Base-by-base conservation (phyloP, 1,140 invertebrate genomes). In the Megalonaias nervosa region DNA sequence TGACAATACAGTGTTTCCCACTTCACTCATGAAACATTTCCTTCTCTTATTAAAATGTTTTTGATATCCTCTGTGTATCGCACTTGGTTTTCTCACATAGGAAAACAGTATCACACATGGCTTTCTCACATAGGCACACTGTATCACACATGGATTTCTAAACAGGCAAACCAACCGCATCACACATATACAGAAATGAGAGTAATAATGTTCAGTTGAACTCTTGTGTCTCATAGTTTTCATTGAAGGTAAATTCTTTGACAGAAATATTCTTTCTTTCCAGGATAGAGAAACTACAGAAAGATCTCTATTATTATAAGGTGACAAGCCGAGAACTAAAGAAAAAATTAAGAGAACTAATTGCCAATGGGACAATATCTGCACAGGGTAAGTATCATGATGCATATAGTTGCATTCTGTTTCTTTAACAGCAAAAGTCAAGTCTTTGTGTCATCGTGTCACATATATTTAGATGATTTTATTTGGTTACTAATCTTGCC, bases 261-360 rank as follows among this genome's bases (percentile, higher is more conserved):
- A 55, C 66, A 38, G 11, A 19, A 14, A 62, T 16, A 21, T 66
- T 60, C 67, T 67, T 48, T 56, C 58, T 38, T 72, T 80, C 57
- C 80, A 90, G 88, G 77, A 80, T 88, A 16, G 83, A 85, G 73
- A 87, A 89, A 69, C 81, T 92, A 74, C 90, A 92, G 70, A 90
- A 90, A 77, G 90, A 91, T n/a, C 76, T 91, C 21, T 89, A 89
- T 71, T 90, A 90, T 75, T 91, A 91, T 81, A 91, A 91, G 82
- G 91, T 90, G 80, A 90, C 87, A 48, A 86, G 86, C 71, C 80
- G 89, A 65, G 90, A 90, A 70, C 62, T 90, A 62, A 90, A 88
- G 85, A 89, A 86, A 68, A 89, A 86, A 67, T 73, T 91, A 60
- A 69, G 80, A 75, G 84, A 87, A 3, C 48, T 87, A 21, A 71